phyloP scores from a whole-genome alignment of 2,113 vertebrate genomes.

The Barbus barbus region DNA sequence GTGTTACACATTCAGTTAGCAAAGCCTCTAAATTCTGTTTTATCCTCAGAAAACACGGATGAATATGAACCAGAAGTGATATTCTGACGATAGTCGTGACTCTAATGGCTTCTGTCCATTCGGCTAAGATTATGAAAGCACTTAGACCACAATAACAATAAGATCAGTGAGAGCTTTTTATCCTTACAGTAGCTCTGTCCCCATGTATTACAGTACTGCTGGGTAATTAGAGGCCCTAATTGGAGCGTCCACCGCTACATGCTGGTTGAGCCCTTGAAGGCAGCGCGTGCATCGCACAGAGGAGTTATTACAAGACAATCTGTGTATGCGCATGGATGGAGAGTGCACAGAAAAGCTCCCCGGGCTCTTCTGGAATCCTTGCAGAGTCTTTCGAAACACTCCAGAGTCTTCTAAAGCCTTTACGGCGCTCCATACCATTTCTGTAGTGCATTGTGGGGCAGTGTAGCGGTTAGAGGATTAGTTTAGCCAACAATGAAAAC shows the following conservation, averaged over 20 bases:
- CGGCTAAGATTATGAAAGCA: background rate
- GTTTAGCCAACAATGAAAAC: background rate
- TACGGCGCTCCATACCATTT: background rate
- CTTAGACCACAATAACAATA: background rate
- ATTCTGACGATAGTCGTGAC: background rate
- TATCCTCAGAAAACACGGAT: background rate
- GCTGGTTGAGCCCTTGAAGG: conserved; percentile 24
- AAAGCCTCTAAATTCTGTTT: background rate
- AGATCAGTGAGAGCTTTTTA: background rate
- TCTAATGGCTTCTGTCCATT: background rate
- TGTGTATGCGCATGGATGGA: conserved; percentile 11
- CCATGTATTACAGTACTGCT: conserved; percentile 20
- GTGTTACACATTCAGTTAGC: background rate
- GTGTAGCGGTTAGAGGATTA: background rate
- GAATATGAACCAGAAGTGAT: background rate
- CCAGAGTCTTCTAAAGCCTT: conserved; percentile 3
- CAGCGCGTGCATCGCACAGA: background rate
- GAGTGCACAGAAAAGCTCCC: background rate
- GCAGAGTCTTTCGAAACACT: background rate
- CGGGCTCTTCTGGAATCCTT: conserved; percentile 1
- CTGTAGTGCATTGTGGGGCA: background rate
- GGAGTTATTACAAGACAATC: conserved; percentile 1
- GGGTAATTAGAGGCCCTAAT: conserved; percentile 43
- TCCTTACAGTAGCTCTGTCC: background rate
- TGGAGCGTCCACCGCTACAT: conserved; percentile 16